phyloP scores from a whole-genome alignment of 1,140 invertebrate genomes.

The Drosophila nannoptera region DNA sequence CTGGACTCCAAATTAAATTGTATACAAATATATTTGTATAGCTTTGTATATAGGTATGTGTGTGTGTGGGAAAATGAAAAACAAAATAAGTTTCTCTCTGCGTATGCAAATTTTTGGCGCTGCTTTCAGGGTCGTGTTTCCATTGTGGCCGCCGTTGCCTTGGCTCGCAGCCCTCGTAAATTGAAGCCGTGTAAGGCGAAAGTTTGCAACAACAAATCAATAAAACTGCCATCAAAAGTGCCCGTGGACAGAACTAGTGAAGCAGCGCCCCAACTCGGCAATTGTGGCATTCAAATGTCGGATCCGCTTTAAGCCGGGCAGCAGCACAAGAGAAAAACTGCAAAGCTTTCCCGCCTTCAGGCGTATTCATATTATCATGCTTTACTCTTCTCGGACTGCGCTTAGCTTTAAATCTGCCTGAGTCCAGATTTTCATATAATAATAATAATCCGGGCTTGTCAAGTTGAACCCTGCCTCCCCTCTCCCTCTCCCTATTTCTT shows the following conservation, averaged over 20 bases:
- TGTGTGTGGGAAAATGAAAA: slow-evolving; percentile 23
- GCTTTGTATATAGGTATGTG: not conserved
- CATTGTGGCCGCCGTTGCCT: slow-evolving; percentile 22
- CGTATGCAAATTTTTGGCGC: slow-evolving; percentile 71
- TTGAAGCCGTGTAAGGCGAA: slow-evolving; percentile 52
- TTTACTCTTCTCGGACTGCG: not conserved
- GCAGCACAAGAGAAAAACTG: slow-evolving; percentile 1
- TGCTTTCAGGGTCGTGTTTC: slow-evolving; percentile 51
- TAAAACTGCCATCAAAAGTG: slow-evolving; percentile 63
- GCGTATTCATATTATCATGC: slow-evolving; percentile 7
- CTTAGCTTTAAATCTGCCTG: not conserved
- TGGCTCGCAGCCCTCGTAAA: slow-evolving; percentile 52
- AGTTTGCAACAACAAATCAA: slow-evolving; percentile 69
- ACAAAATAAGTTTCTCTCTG: slow-evolving; percentile 48
- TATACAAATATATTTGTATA: not conserved
- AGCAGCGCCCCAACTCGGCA: slow-evolving; percentile 11
- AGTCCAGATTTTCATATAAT: no score
- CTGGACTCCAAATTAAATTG: slow-evolving; percentile 45
- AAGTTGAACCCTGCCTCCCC: no score
- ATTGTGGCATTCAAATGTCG: slow-evolving; percentile 26
- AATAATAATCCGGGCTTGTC: no score
- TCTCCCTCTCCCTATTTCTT: no score
- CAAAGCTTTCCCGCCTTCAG: no score
- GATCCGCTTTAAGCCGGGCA: slow-evolving; percentile 11
- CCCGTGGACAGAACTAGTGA: slow-evolving; percentile 51